Percentiles rank a stretch among this genome's conserved stretches.
Evolutionary conservation across 2,888 invertebrate genomes (phyloP).

Genomic region (Teleogryllus oceanicus): DNA sequence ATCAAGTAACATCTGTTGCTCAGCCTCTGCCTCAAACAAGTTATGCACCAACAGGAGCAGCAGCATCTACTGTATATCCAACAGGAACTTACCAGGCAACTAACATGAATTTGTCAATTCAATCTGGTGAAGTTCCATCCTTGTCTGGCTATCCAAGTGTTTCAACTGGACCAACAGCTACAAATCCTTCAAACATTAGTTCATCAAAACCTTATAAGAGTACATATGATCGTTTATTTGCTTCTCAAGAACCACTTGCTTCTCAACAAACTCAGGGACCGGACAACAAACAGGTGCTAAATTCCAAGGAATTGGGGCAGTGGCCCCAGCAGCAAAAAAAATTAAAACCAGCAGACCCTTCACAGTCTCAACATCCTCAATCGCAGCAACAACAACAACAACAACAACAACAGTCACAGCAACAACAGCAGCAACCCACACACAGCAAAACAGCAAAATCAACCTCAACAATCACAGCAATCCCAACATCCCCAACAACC

Average conservation of each 20-base stretch:
- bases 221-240: background rate
- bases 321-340: background rate
- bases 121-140: background rate
- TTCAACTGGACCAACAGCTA: background rate
- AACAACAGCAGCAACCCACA: background rate
- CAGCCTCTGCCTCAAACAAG: background rate
- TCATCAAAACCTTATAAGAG: background rate
- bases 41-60: slow-evolving; percentile 1
- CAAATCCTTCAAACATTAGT: background rate
- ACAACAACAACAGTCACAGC: background rate
- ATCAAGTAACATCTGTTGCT: background rate
- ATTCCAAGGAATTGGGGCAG: background rate
- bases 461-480: background rate
- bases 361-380: background rate
- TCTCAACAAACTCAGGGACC: background rate
- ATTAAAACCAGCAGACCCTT: slow-evolving; percentile 4
- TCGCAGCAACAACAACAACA: background rate
- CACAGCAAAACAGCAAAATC: background rate
- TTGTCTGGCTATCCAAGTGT: background rate
- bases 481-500: background rate
- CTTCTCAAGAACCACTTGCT: background rate
- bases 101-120: no score
- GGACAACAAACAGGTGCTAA: background rate
- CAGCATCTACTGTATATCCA: background rate
- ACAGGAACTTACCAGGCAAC: background rate